Evolutionary conservation across 2,113 vertebrate species (phyloP), one percentile per base, ranked within the genome.

Genomic region (Phyllostomus hastatus): DNA sequence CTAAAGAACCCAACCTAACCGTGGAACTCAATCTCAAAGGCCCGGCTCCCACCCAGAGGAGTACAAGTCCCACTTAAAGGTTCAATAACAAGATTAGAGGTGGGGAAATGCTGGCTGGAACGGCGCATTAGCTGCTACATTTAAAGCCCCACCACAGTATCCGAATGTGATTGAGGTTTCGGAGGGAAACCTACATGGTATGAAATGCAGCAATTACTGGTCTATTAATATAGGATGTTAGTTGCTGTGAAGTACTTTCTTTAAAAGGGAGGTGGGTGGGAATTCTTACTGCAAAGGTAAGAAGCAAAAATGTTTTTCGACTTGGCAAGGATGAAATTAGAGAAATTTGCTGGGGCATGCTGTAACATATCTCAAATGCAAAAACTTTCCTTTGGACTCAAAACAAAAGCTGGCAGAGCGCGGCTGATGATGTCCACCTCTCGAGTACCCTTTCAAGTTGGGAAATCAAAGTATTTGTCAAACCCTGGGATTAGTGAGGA

Each of bases 161-260:
- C 76, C 3, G 5, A 81, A 70, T 41, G 48, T 7, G 54, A 88
- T 0, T 90, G 96, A 38, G 90, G 59, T 70, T 90, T 96, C 59
- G 16, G 76, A 69, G 82, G 67, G 48, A 85, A 94, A 70, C 48
- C 80, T 70, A 24, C 72, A 4, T 8, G 59, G 66, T 72, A 69
- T 43, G 85, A 96, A 95, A 95, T 82, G 67, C n/a, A 70, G 59
- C 84, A 88, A 79, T 92, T 78, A 89, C 50, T 80, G 76, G 33
- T 70, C 76, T 97, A 35, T 91, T 96, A 91, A 70, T 81, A 78
- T 5, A 81, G 41, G 48, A 52, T 24, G 43, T 46, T 78, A 72
- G 38, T 80, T 9, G n/a, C 67, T 48, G 6, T 67, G 67, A 48
- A 92, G n/a, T n/a, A 28, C 64, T 75, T 82, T 94, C 85, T 93